Percentiles rank a stretch among this genome's conserved stretches.
Conservation (phyloP, 2,888 invertebrate species). For the Polydrusus cervinus region DNA sequence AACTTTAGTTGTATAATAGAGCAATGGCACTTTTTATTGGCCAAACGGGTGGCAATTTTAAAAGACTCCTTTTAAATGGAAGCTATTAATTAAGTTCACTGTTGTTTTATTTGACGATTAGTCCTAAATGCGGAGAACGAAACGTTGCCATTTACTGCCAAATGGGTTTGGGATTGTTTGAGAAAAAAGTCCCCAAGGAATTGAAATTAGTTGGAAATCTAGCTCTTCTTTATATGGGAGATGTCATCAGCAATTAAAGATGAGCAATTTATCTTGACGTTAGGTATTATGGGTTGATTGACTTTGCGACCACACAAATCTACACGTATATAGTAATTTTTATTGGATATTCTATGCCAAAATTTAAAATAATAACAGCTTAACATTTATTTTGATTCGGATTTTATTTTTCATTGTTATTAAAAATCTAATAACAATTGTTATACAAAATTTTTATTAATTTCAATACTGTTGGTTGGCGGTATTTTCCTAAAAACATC, state of each 20-base stretch:
- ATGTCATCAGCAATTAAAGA: slow-evolving; percentile 19
- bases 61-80: slow-evolving; percentile 39
- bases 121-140: slow-evolving; percentile 21
- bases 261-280: slow-evolving; percentile 30
- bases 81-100: slow-evolving; percentile 47
- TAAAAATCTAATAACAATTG: too few species aligned
- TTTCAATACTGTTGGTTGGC: too few species aligned
- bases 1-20: slow-evolving; percentile 58
- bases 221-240: slow-evolving; percentile 24
- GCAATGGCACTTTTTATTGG: slow-evolving; percentile 60
- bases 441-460: too few species aligned
- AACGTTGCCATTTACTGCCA: slow-evolving; percentile 33
- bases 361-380: too few species aligned
- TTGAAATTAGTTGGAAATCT: slow-evolving; percentile 47
- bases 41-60: slow-evolving; percentile 37
- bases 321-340: too few species aligned
- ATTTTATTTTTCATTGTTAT: too few species aligned
- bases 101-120: slow-evolving; percentile 37
- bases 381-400: too few species aligned
- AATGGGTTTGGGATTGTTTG: slow-evolving; percentile 21
- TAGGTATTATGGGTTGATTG: slow-evolving; percentile 8
- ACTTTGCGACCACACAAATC: slow-evolving; percentile 6
- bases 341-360: too few species aligned
- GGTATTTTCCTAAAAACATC: too few species aligned
- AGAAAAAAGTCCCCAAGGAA: slow-evolving; percentile 32